Percentiles rank a stretch among this genome's conserved stretches.
Evolutionary conservation across 2,797 vertebrate genomes (phyloP).

Genomic region (Furcifer pardalis): DNA sequence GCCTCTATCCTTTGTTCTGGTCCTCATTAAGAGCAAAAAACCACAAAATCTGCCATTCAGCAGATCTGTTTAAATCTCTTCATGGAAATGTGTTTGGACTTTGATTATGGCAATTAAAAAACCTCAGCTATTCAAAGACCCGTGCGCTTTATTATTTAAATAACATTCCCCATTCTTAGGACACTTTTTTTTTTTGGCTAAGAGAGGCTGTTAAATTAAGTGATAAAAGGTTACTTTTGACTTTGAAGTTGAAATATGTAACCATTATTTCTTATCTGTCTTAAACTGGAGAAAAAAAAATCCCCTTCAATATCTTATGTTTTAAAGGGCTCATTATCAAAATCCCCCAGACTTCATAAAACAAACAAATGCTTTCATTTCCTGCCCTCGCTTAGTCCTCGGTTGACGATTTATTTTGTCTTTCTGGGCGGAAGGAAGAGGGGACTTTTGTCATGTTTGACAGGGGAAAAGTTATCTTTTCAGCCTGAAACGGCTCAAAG

Average conservation of each 20-base stretch:
- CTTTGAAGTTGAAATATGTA: conserved; percentile 71
- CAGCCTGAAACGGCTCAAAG: conserved; percentile 36
- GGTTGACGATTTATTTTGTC: conserved; percentile 48
- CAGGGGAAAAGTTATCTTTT: conserved; percentile 30
- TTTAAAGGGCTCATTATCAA: conserved; percentile 74
- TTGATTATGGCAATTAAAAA: conserved; percentile 73
- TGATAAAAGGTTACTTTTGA: conserved; percentile 77
- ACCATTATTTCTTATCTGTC: conserved; percentile 71
- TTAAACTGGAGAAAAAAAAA: conserved; percentile 69
- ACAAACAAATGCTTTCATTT: conserved; percentile 62
- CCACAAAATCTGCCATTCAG: conserved; percentile 63
- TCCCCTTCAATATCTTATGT: conserved; percentile 53
- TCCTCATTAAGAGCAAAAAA: conserved; percentile 51
- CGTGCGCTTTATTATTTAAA: conserved; percentile 69
- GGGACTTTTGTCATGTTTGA: conserved; percentile 2
- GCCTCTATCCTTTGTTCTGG: conserved; percentile 33
- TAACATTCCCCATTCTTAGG: conserved; percentile 64
- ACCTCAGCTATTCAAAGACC: conserved; percentile 47
- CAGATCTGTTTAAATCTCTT: conserved; percentile 56
- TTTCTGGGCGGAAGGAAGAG: background rate
- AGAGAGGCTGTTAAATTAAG: conserved; percentile 66
- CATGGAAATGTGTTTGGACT: conserved; percentile 67
- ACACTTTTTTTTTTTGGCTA: conserved; percentile 50
- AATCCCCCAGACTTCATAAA: conserved; percentile 70
- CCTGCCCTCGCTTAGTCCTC: conserved; percentile 61